Conservation (phyloP, 2,797 vertebrate species). For the Sebastes diaconus region DNA sequence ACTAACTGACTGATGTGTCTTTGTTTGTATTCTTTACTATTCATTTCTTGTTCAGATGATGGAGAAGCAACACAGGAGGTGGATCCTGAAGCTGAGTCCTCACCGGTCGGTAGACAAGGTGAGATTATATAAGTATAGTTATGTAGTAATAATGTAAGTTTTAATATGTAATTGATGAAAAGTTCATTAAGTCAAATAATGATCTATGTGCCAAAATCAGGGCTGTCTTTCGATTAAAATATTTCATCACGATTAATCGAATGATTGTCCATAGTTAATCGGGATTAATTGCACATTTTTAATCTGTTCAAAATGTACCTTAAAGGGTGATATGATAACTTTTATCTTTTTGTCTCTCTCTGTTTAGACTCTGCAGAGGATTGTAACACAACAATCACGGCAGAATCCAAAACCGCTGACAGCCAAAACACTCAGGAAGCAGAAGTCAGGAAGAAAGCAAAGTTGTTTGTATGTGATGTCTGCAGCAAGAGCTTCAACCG, state of each 20-base stretch:
- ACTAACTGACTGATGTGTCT: background rate
- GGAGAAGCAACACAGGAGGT: background rate
- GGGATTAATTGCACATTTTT: fast-evolving
- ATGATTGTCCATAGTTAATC: no score
- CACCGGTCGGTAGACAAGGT: background rate
- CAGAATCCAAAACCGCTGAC: background rate
- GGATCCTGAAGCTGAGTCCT: background rate
- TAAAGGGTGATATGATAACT: background rate
- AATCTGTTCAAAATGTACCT: fast-evolving
- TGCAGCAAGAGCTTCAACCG: conserved; percentile 66
- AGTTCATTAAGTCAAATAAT: background rate
- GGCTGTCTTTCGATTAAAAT: no score
- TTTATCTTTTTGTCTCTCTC: background rate
- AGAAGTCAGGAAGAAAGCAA: background rate
- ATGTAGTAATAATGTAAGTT: background rate
- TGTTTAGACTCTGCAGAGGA: background rate
- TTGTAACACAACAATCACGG: background rate
- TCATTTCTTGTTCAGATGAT: conserved; percentile 4
- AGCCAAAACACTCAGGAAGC: background rate
- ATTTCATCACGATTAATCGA: no score
- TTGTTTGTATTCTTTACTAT: background rate
- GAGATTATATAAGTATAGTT: background rate
- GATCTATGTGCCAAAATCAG: background rate
- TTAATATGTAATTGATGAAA: background rate
- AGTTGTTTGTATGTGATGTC: conserved; percentile 50